Evolutionary conservation across 1,140 invertebrate genomes (phyloP).

Genomic region (Anastrepha obliqua): DNA sequence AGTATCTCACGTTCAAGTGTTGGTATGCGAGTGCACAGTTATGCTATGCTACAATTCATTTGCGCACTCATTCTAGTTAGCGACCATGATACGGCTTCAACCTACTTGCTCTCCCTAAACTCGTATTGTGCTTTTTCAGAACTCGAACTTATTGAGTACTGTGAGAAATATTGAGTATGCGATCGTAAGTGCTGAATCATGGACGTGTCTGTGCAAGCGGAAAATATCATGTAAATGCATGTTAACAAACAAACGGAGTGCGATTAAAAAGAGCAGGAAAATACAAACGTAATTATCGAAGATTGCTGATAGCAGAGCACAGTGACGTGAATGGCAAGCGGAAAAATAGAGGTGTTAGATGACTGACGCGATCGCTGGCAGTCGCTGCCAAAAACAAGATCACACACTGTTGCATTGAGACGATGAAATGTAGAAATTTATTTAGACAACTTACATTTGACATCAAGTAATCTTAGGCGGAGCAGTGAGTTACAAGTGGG

Average conservation of each 20-base stretch:
- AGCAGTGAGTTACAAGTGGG: neutral
- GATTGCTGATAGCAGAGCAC: neutral
- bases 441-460: conserved; percentile 17
- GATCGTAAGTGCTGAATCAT: neutral
- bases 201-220: neutral
- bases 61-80: too few relatives aligned
- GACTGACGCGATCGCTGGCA: neutral
- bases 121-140: neutral
- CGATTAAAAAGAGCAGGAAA: conserved; percentile 18
- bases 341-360: conserved; percentile 33
- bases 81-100: too few relatives aligned
- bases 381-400: neutral
- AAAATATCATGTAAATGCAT: neutral
- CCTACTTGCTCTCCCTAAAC: neutral
- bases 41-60: too few relatives aligned
- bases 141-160: neutral
- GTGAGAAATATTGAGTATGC: neutral
- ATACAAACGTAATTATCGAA: conserved; percentile 30
- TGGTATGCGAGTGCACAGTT: neutral
- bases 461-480: neutral
- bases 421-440: conserved; percentile 6
- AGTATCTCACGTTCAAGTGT: neutral
- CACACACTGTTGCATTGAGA: neutral
- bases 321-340: neutral
- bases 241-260: neutral